Conservation (phyloP, 2,888 invertebrate species). For the Caenorhabditis zanzibari region DNA sequence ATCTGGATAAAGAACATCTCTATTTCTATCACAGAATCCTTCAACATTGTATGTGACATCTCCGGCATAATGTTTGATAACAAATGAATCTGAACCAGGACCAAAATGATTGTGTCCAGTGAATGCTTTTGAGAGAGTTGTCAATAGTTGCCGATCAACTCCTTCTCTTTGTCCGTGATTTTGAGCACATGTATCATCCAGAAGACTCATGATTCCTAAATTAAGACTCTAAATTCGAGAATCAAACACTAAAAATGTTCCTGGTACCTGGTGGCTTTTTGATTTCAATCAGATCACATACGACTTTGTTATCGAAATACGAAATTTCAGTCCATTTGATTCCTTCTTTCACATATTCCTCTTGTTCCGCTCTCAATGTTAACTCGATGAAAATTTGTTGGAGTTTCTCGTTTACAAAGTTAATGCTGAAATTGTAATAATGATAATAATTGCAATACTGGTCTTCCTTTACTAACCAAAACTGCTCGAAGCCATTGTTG, state of each 20-base stretch:
- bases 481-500: conserved; percentile 88
- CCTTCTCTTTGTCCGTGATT: conserved; percentile 88
- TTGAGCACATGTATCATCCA: conserved; percentile 88
- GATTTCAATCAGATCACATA: conserved; percentile 88
- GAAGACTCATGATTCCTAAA: conserved; percentile 86
- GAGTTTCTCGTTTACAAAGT: conserved; percentile 89
- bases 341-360: conserved; percentile 64
- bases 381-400: conserved; percentile 89
- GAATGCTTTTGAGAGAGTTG: conserved; percentile 65
- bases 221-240: not conserved
- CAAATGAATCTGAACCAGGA: conserved; percentile 86
- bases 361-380: conserved; percentile 87
- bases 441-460: no score
- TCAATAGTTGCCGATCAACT: conserved; percentile 85
- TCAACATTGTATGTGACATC: conserved; percentile 87
- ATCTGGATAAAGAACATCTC: conserved; percentile 88
- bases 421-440: conserved; percentile 87
- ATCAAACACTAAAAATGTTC: no score
- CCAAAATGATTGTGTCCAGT: conserved; percentile 87
- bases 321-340: conserved; percentile 88
- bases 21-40: conserved; percentile 88
- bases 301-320: conserved; percentile 88
- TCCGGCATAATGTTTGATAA: conserved; percentile 88
- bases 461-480: conserved; percentile 84
- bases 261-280: conserved; percentile 86